Base-by-base conservation (phyloP, 2,888 invertebrate genomes). In the Apotomis turbidana region DNA sequence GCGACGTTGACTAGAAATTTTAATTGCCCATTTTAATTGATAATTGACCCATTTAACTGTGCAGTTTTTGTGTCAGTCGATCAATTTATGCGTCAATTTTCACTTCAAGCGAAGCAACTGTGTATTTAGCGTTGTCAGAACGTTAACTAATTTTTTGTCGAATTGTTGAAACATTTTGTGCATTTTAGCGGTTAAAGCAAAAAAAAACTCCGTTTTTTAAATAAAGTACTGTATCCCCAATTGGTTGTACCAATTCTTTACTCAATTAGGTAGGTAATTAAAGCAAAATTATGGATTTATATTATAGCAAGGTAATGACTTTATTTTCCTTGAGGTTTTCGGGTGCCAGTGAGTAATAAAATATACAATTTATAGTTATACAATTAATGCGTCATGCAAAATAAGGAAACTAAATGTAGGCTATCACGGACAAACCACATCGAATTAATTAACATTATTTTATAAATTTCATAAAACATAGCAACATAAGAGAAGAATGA, bases 11-110 rank as follows among this genome's bases (percentile, higher is more conserved):
- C 44, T 61, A 57, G 51, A 60, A 61, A 41, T 67, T 69, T 59
- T 71, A 71, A 71, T 71, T 44, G 38, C 36, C 46, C n/a, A n/a
- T 70, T 72, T 72, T 68, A 68, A 72, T 72, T 68, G 68, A 46
- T 68, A 72, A 72, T 68, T 72, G 58, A 68, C 67, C 51, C 13
- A 58, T 63, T 71, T 62, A 71, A 68, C 15, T 36, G 52, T 62
- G n/a, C 49, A 51, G 41, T 71, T 71, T 67, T 68, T 67, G n/a
- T 57, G 59, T 44, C 13, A 9, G 4, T 44, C 44, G 51, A 68
- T 46, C 59, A 54, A 71, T 61, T 61, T 62, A 57, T 15, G 57
- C 27, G 36, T 67, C 41, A 68, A 62, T 71, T 60, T 61, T 49
- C 54, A 52, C 54, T 49, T 66, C 8, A 57, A 46, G 10, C 13